Base-by-base conservation (phyloP, 2,113 vertebrate species). In the Natator depressus region DNA sequence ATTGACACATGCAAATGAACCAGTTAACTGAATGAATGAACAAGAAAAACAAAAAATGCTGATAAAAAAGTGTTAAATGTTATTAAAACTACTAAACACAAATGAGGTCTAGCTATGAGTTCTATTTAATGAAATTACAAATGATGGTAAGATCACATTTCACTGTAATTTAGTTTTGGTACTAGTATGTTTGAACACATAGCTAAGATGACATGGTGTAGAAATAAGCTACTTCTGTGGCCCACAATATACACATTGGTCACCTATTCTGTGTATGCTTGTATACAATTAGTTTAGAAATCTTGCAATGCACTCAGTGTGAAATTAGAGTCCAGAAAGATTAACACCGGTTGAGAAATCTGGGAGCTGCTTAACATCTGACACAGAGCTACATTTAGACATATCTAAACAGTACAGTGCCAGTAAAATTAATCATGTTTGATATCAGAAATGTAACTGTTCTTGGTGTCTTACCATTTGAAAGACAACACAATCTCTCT, bases 381-480 rank as follows among this genome's bases (percentile, higher is more conserved):
- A 29, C 6, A 82, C 0, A 51, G 38, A 82, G 7, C 82, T 14
- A 11, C 82, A 47, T 69, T 88, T 53, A 82, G 75, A 62, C 62
- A 59, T 42, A 2, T 3, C 25, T 46, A 42, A 82, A 82, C n/a
- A 42, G 17, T 55, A 54, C 16, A 82, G 59, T 50, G 20, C 22
- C 19, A 53, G 69, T 57, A 50, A 9, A 4, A 19, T 35, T 47
- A 50, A 54, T n/a, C 38, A 25, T 0, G 1, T 7, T 6, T 72
- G n/a, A 19, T 84, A 85, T n/a, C 35, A 87, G 54, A n/a, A 54
- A 31, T 62, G 5, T 7, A 62, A 11, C 25, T 35, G 31, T 0
- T 0, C 20, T 35, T 47, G 22, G 10, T 78, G 84, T 93, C 98
- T 96, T 98, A 99, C 99, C 99, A 99, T 99, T 92, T 99, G 99